phyloP scores from a whole-genome alignment of 2,797 vertebrate species.

The Galagoides demidoff region DNA sequence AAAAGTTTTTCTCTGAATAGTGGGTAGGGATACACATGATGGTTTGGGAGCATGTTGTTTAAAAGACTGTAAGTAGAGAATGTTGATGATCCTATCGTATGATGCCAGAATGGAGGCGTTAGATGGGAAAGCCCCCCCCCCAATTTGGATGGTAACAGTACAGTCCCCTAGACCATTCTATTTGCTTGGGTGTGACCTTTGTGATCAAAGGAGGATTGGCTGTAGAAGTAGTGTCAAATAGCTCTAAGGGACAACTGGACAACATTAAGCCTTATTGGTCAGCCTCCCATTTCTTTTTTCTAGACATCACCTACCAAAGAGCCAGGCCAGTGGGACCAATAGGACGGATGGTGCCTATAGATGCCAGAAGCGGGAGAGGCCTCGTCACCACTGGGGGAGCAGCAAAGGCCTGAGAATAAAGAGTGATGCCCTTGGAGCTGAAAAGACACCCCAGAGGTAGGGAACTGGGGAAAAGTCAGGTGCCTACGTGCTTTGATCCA shows the following conservation, averaged over 20 bases:
- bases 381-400: neutral
- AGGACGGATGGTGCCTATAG: neutral
- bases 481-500: neutral
- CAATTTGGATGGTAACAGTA: neutral
- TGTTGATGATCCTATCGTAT: neutral
- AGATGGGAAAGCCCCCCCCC: neutral
- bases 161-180: neutral
- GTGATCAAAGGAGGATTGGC: neutral
- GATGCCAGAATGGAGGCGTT: neutral
- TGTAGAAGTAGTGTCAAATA: neutral
- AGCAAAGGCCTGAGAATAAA: neutral
- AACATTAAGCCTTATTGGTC: neutral
- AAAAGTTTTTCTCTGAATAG: neutral
- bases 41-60: neutral
- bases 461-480: neutral
- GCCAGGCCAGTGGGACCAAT: neutral
- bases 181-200: neutral
- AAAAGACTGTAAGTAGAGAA: conserved; percentile 28
- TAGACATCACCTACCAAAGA: neutral
- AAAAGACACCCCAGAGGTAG: neutral
- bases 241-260: neutral
- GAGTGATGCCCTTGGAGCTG: neutral
- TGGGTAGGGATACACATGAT: neutral
- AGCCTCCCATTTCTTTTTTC: neutral
- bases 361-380: neutral